Percentiles rank a stretch among this genome's conserved stretches.
These are phyloP conservation scores for Tapera naevia DNA, from an alignment of 2,797 vertebrate species.

Conservation along the genomic window DNA sequence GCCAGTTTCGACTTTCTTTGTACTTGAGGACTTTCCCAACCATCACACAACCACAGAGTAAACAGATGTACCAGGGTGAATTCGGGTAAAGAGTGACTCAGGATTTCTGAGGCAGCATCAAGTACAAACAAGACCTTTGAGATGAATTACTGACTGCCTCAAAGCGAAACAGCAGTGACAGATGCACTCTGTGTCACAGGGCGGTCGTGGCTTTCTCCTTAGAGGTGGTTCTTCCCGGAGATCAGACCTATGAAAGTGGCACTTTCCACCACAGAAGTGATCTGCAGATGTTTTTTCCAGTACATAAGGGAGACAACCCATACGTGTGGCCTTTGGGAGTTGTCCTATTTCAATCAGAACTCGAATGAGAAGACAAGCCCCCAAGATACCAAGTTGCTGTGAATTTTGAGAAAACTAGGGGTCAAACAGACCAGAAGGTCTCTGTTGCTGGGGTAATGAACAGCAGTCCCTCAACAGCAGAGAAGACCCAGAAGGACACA, in stretches of 20 bases:
- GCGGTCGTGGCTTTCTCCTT: neutral
- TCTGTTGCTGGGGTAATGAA: neutral
- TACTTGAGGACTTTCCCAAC: slow-evolving; percentile 36
- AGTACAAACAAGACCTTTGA: slow-evolving; percentile 62
- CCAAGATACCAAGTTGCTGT: neutral
- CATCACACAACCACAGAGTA: neutral
- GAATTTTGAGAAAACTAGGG: neutral
- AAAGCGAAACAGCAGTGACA: slow-evolving; percentile 35
- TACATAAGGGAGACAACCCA: neutral
- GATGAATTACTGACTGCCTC: slow-evolving; percentile 28
- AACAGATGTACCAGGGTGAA: slow-evolving; percentile 15
- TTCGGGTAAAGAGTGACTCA: slow-evolving; percentile 59
- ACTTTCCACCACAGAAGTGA: neutral
- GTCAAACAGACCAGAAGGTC: neutral
- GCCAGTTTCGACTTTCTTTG: neutral
- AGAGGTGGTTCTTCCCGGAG: neutral
- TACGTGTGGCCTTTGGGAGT: neutral
- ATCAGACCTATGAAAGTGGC: neutral
- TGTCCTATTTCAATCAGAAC: neutral
- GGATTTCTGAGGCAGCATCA: slow-evolving; percentile 38
- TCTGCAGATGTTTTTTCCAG: neutral
- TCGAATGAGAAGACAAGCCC: neutral
- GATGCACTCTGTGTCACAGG: neutral
- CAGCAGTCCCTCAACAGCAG: neutral
- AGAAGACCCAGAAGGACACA: neutral